Conservation (phyloP, 1,140 invertebrate genomes). For the Hyles euphorbiae region DNA sequence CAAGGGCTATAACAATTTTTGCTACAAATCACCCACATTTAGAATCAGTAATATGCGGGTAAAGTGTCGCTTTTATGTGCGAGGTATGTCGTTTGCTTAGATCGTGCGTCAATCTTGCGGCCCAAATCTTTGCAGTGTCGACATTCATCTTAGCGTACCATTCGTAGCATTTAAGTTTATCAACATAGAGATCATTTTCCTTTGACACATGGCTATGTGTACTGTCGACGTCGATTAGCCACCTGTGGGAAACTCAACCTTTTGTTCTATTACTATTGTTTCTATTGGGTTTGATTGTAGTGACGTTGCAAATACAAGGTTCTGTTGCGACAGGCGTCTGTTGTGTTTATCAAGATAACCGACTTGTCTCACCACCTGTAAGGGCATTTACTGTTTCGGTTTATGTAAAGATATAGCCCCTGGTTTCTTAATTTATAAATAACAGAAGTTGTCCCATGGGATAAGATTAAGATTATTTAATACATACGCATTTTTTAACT, state of each 20-base stretch:
- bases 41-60: too few relatives aligned
- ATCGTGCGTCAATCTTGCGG: constrained; percentile 9
- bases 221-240: constrained; percentile 21
- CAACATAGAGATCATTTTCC: constrained; percentile 8
- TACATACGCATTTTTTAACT: too few relatives aligned
- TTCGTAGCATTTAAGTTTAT: constrained; percentile 2
- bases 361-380: too few relatives aligned
- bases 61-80: constrained; percentile 7
- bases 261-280: constrained; percentile 28
- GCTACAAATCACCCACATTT: too few relatives aligned
- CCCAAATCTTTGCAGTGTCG: constrained; percentile 17
- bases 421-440: too few relatives aligned
- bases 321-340: constrained; percentile 20
- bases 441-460: too few relatives aligned
- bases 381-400: too few relatives aligned
- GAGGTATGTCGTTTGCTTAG: constrained; percentile 10
- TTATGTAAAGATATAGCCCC: too few relatives aligned
- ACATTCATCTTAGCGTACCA: constrained; percentile 9
- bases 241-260: constrained; percentile 33
- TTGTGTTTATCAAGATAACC: background rate
- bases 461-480: too few relatives aligned
- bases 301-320: constrained; percentile 27
- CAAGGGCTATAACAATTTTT: too few relatives aligned
- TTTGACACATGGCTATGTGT: constrained; percentile 5
- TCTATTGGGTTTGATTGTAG: constrained; percentile 9